A percentile compares a stretch with the other conserved stretches of the same genome.
Conservation (phyloP, 1,140 invertebrate genomes). For the Drosophila chauvacae region DNA sequence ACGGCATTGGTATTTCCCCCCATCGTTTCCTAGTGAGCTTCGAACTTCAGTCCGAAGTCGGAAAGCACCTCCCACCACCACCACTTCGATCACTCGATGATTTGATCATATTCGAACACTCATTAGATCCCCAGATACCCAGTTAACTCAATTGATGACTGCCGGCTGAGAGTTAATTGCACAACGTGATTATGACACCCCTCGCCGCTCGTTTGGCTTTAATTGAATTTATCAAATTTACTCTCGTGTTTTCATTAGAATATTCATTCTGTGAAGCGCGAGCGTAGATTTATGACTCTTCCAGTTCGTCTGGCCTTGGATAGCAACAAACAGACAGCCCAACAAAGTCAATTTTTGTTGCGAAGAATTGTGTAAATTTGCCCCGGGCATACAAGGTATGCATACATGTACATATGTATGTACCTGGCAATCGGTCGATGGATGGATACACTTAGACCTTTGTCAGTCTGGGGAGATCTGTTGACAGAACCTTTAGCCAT, state of each 20-base stretch:
- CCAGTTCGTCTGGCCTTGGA: constrained; percentile 30
- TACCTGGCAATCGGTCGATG: constrained; percentile 9
- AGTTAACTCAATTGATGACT: constrained; percentile 41
- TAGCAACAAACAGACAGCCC: neutral
- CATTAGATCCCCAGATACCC: constrained; percentile 30
- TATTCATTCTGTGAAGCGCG: constrained; percentile 22
- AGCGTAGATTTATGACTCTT: constrained; percentile 45
- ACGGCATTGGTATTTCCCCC: constrained; percentile 41
- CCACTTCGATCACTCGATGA: constrained; percentile 7
- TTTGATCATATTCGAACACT: constrained; percentile 43
- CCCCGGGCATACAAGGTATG: constrained; percentile 10
- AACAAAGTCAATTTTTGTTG: constrained; percentile 23
- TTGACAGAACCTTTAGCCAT: constrained; percentile 37
- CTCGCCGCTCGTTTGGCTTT: neutral
- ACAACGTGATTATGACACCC: constrained; percentile 48
- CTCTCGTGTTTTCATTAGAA: constrained; percentile 26
- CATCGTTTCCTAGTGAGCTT: constrained; percentile 14
- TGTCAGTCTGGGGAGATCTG: constrained; percentile 24
- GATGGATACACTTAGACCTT: constrained; percentile 41
- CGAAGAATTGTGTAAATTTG: constrained; percentile 67
- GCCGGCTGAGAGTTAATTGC: constrained; percentile 47
- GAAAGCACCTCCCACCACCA: constrained; percentile 21
- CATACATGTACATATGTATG: constrained; percentile 22
- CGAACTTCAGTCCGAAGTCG: constrained; percentile 31
- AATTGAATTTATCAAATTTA: constrained; percentile 54